Conservation (phyloP, 1,140 invertebrate species). For the Limonius californicus region DNA sequence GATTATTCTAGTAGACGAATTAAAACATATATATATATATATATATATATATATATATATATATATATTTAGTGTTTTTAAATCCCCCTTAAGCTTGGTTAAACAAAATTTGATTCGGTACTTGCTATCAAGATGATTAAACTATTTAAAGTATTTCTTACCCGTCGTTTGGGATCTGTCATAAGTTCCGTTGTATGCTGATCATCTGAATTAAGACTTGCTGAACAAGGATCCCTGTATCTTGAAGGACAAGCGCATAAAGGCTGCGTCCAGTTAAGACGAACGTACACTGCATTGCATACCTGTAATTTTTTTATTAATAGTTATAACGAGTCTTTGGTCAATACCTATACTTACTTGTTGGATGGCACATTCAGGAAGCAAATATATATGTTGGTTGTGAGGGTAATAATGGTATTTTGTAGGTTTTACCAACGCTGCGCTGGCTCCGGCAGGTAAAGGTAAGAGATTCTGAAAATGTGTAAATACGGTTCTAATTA, state of each 20-base stretch:
- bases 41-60: too few species aligned
- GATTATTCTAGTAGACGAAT: too few species aligned
- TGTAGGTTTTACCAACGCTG: constrained; percentile 73
- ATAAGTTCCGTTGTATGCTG: constrained; percentile 85
- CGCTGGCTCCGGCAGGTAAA: constrained; percentile 64
- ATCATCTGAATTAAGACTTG: constrained; percentile 82
- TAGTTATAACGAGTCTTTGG: background rate
- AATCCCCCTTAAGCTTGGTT: too few species aligned
- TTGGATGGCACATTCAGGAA: constrained; percentile 90
- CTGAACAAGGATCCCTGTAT: constrained; percentile 86
- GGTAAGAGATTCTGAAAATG: constrained; percentile 68
- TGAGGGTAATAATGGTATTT: constrained; percentile 94
- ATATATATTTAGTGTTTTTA: too few species aligned
- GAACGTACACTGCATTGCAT: constrained; percentile 88
- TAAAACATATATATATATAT: too few species aligned
- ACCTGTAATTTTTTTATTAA: constrained; percentile 56
- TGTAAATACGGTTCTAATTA: too few species aligned
- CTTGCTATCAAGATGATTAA: too few species aligned
- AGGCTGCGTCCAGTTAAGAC: constrained; percentile 88
- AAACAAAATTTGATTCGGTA: background rate
- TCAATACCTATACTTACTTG: constrained; percentile 68
- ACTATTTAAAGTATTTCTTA: too few species aligned
- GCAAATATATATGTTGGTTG: constrained; percentile 85
- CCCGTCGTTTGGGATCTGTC: constrained; percentile 76
- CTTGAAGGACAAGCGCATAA: constrained; percentile 83